A percentile compares a stretch with the other conserved stretches of the same genome.
Conservation (phyloP, 2,888 invertebrate species). For the Tetanocera ferruginea region DNA sequence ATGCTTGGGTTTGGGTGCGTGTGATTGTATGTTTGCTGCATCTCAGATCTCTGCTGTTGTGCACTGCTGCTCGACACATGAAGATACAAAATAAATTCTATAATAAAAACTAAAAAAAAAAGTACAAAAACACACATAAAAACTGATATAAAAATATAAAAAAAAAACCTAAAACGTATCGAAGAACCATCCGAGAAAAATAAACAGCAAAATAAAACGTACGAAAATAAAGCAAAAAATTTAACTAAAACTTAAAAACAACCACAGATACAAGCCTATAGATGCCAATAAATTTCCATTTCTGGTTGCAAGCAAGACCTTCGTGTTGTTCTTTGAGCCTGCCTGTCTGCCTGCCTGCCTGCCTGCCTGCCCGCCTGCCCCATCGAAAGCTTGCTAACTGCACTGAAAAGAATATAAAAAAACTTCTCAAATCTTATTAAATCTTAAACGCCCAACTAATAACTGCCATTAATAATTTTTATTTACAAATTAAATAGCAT, state of each 20-base stretch:
- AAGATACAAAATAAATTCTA: conserved; percentile 21
- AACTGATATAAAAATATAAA: background rate
- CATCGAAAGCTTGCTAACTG: background rate
- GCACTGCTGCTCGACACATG: background rate
- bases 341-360: no score
- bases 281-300: conserved; percentile 20
- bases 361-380: background rate
- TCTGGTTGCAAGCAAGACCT: background rate
- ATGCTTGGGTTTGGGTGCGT: background rate
- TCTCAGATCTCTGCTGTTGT: background rate
- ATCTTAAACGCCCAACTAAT: no score
- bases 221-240: background rate
- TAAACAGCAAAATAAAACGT: background rate
- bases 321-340: no score
- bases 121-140: conserved; percentile 28
- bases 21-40: background rate
- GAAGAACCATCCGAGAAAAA: background rate
- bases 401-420: background rate
- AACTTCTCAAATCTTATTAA: background rate
- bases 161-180: background rate
- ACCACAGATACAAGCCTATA: background rate
- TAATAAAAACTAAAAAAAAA: background rate
- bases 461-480: no score
- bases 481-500: no score
- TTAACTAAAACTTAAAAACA: background rate